Conservation (phyloP, 1,140 invertebrate species). For the Drosophila ironensis region DNA sequence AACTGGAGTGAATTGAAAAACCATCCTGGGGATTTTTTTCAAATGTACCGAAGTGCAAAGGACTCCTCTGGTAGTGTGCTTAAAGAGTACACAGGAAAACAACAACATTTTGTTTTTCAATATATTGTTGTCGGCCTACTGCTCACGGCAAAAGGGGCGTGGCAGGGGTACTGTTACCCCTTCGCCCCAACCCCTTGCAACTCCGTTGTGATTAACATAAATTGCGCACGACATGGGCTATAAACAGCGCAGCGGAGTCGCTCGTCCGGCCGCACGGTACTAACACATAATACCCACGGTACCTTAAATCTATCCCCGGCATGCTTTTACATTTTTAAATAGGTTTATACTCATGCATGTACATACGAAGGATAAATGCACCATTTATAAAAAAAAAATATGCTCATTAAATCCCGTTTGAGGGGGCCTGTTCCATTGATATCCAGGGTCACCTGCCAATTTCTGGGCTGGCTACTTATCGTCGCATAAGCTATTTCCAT, state of each 20-base stretch:
- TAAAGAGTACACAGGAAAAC: background rate
- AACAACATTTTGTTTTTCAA: constrained; percentile 34
- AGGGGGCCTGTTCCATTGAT: no score
- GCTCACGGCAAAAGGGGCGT: constrained; percentile 26
- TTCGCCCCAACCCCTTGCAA: constrained; percentile 3
- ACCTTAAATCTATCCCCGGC: no score
- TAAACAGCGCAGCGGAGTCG: constrained; percentile 26
- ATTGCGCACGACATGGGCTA: constrained; percentile 62
- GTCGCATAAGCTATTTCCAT: constrained; percentile 27
- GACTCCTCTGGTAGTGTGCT: no score
- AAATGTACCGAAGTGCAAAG: no score
- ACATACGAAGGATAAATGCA: background rate
- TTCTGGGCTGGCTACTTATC: constrained; percentile 30
- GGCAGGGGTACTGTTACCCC: background rate
- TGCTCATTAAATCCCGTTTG: constrained; percentile 29
- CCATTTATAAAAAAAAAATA: constrained; percentile 13
- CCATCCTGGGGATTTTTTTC: no score
- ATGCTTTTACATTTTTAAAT: constrained; percentile 46
- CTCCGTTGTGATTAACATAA: constrained; percentile 62
- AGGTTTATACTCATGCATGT: background rate
- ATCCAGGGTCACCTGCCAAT: background rate
- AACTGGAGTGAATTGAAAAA: background rate
- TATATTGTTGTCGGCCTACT: constrained; percentile 59
- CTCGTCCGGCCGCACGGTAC: background rate
- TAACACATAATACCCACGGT: no score